phyloP scores from a whole-genome alignment of 2,888 invertebrate genomes.

The Cephus nigrinus region DNA sequence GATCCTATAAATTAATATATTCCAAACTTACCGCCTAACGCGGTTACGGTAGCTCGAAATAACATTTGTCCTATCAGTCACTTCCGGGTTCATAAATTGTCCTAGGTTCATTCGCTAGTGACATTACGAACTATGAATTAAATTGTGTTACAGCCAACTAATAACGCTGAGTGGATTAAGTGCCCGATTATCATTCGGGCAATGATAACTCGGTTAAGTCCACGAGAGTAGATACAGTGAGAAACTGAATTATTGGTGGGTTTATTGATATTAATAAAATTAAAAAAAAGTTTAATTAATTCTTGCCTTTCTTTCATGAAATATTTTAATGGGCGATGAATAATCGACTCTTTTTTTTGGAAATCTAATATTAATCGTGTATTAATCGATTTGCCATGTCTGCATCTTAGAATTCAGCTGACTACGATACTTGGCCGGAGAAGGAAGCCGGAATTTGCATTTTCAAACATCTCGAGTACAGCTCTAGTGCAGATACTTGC shows the following conservation, averaged over 20 bases:
- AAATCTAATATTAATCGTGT: background rate
- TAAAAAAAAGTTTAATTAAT: background rate
- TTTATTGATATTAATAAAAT: background rate
- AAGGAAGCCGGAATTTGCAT: conserved; percentile 3
- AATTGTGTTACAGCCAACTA: background rate
- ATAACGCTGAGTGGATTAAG: background rate
- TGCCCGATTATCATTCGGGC: background rate
- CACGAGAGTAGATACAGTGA: background rate
- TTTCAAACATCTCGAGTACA: conserved; percentile 6
- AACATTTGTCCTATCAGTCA: too few species aligned
- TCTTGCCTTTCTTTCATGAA: background rate
- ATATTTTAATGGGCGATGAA: background rate
- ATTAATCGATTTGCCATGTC: background rate
- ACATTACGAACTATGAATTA: background rate
- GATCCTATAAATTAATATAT: background rate
- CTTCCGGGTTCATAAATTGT: too few species aligned
- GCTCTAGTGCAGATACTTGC: conserved; percentile 1
- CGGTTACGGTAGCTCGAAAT: too few species aligned
- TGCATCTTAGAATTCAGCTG: conserved; percentile 10
- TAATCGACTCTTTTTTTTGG: background rate
- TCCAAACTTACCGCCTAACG: background rate
- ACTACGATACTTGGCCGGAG: background rate
- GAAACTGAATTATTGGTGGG: background rate
- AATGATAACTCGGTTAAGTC: background rate
- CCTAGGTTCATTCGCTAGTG: background rate